Evolutionary conservation across 2,113 vertebrate genomes (phyloP).

Genomic region (Lontra canadensis): DNA sequence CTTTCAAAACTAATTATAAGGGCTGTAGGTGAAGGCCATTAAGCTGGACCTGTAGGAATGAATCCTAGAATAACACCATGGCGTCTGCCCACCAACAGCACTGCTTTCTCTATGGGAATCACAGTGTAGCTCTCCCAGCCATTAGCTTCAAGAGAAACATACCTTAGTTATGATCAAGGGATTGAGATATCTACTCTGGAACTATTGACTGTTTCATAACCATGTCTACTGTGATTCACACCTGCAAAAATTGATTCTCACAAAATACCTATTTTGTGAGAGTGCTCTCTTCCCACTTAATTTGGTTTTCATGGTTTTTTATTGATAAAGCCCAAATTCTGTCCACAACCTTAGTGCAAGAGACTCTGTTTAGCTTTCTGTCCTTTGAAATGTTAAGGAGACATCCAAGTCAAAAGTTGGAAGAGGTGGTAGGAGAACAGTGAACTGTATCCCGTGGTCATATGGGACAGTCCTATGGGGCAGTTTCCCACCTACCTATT

Average conservation of each 20-base stretch:
- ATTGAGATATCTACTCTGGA: not conserved
- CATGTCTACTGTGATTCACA: not conserved
- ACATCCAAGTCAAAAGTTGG: not conserved
- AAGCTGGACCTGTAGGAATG: not conserved
- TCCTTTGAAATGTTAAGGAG: not conserved
- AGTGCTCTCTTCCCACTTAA: not conserved
- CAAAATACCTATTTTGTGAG: not conserved
- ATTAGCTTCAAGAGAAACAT: not conserved
- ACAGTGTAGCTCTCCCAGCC: not conserved
- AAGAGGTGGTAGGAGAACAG: not conserved
- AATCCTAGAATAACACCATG: not conserved
- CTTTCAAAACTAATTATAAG: not conserved
- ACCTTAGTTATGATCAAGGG: not conserved
- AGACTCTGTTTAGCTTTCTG: not conserved
- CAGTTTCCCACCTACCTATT: not conserved
- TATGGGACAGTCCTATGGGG: not conserved
- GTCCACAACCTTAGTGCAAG: not conserved
- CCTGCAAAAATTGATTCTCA: not conserved
- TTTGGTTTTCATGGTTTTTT: slow-evolving; percentile 5
- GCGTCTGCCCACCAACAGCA: not conserved
- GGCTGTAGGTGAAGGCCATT: not conserved
- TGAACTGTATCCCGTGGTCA: not conserved
- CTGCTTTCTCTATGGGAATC: not conserved
- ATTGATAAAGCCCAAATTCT: not conserved
- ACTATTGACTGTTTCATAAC: not conserved